These are phyloP conservation scores for Chiloscyllium plagiosum DNA, from an alignment of 2,113 vertebrate genomes.

Conservation along the genomic window DNA sequence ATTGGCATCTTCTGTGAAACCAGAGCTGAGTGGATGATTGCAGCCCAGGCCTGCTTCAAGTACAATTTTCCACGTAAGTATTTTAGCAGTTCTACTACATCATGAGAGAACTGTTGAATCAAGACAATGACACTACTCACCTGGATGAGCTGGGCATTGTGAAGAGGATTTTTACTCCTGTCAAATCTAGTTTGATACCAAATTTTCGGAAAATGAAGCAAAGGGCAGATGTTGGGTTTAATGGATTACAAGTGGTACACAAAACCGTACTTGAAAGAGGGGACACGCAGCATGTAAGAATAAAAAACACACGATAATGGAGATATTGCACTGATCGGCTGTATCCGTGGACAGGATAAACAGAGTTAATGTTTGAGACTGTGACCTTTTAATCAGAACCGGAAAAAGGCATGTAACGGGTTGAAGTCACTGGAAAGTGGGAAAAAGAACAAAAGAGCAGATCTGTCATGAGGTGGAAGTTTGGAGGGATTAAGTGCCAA, in stretches of 20 bases:
- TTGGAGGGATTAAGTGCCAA: neutral
- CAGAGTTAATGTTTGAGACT: neutral
- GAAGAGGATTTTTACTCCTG: neutral
- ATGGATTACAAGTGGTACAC: too few species aligned
- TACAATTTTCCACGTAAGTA: slow-evolving; percentile 86
- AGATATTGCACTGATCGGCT: too few species aligned
- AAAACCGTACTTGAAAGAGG: neutral
- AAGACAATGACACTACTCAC: neutral
- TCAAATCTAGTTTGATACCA: neutral
- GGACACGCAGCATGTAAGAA: neutral
- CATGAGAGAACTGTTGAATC: neutral
- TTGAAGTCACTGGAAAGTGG: too few species aligned
- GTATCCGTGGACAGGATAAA: neutral
- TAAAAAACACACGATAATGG: neutral
- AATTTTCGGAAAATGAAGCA: neutral
- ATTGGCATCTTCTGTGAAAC: slow-evolving; percentile 97
- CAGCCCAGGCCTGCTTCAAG: slow-evolving; percentile 87
- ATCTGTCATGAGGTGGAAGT: neutral
- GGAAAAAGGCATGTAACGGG: neutral
- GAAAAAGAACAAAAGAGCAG: neutral
- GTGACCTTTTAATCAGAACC: neutral
- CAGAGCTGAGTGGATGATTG: slow-evolving; percentile 89
- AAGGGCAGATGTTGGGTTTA: neutral
- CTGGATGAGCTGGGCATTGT: neutral
- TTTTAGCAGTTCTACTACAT: neutral